These are phyloP conservation scores for Epizoanthus illoricatus DNA, from an alignment of 92 coral and sea anemone species.

Conservation along the genomic window DNA sequence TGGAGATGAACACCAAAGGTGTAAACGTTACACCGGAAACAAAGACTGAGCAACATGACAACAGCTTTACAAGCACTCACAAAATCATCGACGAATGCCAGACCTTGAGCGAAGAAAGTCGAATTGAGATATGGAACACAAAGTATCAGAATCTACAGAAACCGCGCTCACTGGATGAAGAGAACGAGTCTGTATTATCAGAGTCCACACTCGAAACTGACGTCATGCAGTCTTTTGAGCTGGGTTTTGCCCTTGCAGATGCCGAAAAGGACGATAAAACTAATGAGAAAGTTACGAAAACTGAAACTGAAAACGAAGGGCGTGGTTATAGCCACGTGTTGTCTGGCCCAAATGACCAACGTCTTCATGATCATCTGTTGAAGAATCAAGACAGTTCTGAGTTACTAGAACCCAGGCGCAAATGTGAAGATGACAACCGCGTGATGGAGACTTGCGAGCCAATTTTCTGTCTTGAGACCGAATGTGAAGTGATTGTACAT, in stretches of 20 bases:
- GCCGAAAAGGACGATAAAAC: too few species aligned
- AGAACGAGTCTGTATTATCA: too few species aligned
- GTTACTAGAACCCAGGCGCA: neutral
- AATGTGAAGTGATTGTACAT: constrained; percentile 2
- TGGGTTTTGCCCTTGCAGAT: too few species aligned
- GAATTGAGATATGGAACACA: too few species aligned
- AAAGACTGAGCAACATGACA: neutral
- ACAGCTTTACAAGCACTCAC: neutral
- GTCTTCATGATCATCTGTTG: neutral
- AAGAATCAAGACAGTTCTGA: neutral
- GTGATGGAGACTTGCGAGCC: constrained; percentile 16
- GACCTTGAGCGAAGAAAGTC: neutral
- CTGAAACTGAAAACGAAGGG: too few species aligned
- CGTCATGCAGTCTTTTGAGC: too few species aligned
- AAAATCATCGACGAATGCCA: neutral
- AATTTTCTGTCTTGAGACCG: neutral
- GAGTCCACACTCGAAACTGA: too few species aligned
- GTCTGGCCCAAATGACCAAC: neutral
- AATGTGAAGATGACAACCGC: neutral
- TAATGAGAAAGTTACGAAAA: too few species aligned
- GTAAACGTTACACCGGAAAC: neutral
- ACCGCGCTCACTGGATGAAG: too few species aligned
- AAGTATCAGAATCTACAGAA: too few species aligned
- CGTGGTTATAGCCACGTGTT: neutral
- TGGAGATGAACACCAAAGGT: neutral